Evolutionary conservation across 2,113 vertebrate species (phyloP).

Genomic region (Himantopus leucocephalus): DNA sequence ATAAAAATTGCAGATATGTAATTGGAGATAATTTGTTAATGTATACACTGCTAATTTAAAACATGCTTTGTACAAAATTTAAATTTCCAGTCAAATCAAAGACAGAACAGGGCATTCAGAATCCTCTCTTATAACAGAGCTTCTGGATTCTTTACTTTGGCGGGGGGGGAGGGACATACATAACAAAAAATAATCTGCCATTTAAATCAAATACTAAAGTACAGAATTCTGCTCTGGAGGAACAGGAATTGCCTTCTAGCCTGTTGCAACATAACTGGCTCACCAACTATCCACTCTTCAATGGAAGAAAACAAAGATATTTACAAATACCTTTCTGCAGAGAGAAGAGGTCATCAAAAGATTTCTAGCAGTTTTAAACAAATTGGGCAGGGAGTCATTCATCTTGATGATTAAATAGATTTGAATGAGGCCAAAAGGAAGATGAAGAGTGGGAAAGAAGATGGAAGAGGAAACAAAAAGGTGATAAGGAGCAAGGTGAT

Average conservation of each 20-base stretch:
- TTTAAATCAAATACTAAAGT: neutral
- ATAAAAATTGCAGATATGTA: neutral
- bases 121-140: neutral
- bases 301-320: neutral
- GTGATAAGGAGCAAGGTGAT: neutral
- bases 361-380: neutral
- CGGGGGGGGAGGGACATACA: no score
- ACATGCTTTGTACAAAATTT: neutral
- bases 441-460: neutral
- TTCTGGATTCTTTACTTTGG: neutral
- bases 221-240: neutral
- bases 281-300: neutral
- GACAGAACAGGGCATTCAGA: neutral
- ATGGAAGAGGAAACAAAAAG: neutral
- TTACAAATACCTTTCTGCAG: neutral
- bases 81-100: neutral
- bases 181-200: neutral
- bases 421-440: neutral
- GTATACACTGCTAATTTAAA: neutral
- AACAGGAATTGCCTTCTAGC: neutral
- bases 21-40: neutral
- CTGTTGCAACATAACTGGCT: neutral
- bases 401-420: neutral
- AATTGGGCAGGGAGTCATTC: neutral
- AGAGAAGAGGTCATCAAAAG: neutral